A percentile compares a stretch with the other conserved stretches of the same genome.
These are phyloP conservation scores for Digitonthophagus gazella DNA, from an alignment of 2,888 invertebrate species.

Conservation along the genomic window DNA sequence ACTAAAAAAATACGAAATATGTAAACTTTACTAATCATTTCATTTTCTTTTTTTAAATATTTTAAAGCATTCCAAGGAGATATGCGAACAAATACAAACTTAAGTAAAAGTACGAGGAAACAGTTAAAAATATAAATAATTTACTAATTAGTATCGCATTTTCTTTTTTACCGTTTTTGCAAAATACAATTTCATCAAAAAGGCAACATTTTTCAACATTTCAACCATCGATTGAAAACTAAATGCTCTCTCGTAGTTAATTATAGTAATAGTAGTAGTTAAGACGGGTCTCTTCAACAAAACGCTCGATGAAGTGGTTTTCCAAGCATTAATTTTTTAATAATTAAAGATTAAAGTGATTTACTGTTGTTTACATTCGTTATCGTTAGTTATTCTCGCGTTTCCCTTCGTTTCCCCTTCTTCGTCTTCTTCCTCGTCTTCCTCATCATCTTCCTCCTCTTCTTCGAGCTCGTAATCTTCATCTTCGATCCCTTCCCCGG, in stretches of 20 bases:
- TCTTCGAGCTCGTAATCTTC: slow-evolving; percentile 75
- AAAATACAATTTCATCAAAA: slow-evolving; percentile 10
- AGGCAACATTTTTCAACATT: slow-evolving; percentile 18
- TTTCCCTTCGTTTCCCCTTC: slow-evolving; percentile 37
- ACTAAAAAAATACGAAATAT: slow-evolving; percentile 25
- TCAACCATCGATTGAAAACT: slow-evolving; percentile 19
- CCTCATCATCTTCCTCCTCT: slow-evolving; percentile 60
- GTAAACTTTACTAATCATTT: slow-evolving; percentile 26
- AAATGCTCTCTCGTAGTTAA: slow-evolving; percentile 20
- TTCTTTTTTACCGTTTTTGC: not conserved
- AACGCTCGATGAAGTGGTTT: too few relatives aligned
- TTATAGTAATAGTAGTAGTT: too few relatives aligned
- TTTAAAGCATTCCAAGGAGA: slow-evolving; percentile 25
- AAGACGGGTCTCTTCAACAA: too few relatives aligned
- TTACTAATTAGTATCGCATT: slow-evolving; percentile 25
- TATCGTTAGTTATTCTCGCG: slow-evolving; percentile 42
- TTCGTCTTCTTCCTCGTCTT: slow-evolving; percentile 57
- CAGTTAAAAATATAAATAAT: slow-evolving; percentile 28
- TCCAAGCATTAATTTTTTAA: slow-evolving; percentile 14
- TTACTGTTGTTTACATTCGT: slow-evolving; percentile 49
- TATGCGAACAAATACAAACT: slow-evolving; percentile 14
- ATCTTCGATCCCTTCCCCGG: slow-evolving; percentile 74
- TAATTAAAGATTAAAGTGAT: slow-evolving; percentile 15
- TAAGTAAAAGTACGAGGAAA: slow-evolving; percentile 22
- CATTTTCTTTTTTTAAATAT: slow-evolving; percentile 19